Base-by-base conservation (phyloP, 1,140 invertebrate species). In the Procambarus clarkii region DNA sequence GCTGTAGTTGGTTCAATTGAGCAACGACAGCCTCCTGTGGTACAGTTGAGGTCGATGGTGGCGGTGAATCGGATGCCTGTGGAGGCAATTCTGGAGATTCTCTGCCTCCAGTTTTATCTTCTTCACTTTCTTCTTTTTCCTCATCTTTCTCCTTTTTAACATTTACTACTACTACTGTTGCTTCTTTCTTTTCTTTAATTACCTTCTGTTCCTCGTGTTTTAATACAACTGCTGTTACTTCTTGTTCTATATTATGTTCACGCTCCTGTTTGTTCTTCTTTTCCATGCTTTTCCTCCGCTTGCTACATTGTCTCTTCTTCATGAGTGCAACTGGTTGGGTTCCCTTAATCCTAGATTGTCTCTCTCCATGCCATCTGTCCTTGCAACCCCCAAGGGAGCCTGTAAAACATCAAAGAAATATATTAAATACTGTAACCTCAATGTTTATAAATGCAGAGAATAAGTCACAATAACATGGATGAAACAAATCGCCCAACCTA, bases 1-100 rank as follows among this genome's bases (percentile, higher is more conserved):
- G 82, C 34, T 91, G 89, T 45, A 91, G 58, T 54, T 91, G 89
- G 60, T 91, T 91, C 13, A 91, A 64, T 46, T 91, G 89, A 13
- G 89, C 83, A 11, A 91, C 83, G 18, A 91, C 83, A 15, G 34
- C 71, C 54, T 91, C 89, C 9, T 85, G 83, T 34, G 89, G 76
- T 45, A 2, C 18, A 3, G 50, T 81, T 3, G 48, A 50, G 0
- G 48, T 50, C 5, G 79, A 58, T 44, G 81, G 64, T 64, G 58
- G 54, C n/a, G 81, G 58, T 44, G 58, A 45, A 64, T 21, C 54
- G 45, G 54, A 3, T 64, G 24, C 21, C 0, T 50, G 9, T 64
- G 50, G 8, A 34, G 1, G 50, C 11, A 11, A 54, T 54, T 5
- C 5, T 24, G 80, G 80, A 2, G 79, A 81, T 21, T 15, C 46